Evolutionary conservation across 2,888 invertebrate genomes (phyloP), one percentile per base, ranked within the genome.

Genomic region (Synergus itoensis): DNA sequence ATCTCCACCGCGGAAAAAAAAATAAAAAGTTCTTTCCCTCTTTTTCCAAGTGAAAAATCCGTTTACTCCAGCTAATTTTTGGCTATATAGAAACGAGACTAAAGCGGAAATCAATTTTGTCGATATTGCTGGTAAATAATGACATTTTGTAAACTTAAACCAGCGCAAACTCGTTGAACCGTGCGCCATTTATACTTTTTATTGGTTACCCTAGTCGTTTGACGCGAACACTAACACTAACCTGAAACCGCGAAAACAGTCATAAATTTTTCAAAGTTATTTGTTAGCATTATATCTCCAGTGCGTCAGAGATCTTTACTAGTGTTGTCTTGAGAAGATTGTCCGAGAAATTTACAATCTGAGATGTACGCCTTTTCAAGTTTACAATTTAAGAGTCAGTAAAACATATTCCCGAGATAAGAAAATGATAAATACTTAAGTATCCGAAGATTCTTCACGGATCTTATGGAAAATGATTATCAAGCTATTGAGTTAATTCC

Each of bases 121-220:
- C 45, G 36, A n/a, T 45, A 69, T 53, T 69, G 48, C 16, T 69
- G 36, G 28, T 36, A 69, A 69, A 69, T 69, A 69, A 53, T 69
- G 69, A 48, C 69, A 69, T 69, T 48, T 69, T 69, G 48, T 69
- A 69, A 48, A 69, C 48, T 48, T 36, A 69, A 69, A 48, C 36
- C 48, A 21, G 69, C 69, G 69, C 45, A 69, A 69, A 69, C 69
- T 69, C 69, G 36, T 48, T 73, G n/a, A 45, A 12, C 21, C 21
- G 16, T 12, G 16, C n/a, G 28, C 36, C 36, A 48, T 73, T 73
- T 73, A 48, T 69, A 48, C 67, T 67, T 69, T 69, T 45, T 69
- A 48, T 43, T 21, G 48, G 28, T n/a, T 73, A 53, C 36, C 45
- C 14, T n/a, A 73, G 36, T 9, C n/a, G 53, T 48, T 73, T 73